A percentile compares a stretch with the other conserved stretches of the same genome.
Conservation (phyloP, 2,888 invertebrate species). For the Dasysyrphus tricinctus region DNA sequence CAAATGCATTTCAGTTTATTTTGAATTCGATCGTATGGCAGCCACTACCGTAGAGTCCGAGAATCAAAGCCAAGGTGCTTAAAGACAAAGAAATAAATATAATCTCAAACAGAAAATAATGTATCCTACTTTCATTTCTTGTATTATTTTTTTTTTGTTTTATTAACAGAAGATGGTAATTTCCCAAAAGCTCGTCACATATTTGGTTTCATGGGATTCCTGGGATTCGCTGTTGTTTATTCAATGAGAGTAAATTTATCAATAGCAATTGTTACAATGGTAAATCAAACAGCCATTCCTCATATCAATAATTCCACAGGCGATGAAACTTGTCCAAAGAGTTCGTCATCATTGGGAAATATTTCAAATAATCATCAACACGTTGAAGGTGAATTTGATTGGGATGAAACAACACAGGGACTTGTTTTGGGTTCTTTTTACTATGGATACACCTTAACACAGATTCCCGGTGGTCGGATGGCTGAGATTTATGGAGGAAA, state of each 20-base stretch:
- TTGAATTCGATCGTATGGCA: conserved; percentile 8
- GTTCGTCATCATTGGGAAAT: conserved; percentile 81
- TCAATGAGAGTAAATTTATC: conserved; percentile 96
- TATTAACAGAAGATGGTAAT: conserved; percentile 75
- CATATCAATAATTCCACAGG: conserved; percentile 85
- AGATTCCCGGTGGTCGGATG: conserved; percentile 91
- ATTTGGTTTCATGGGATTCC: conserved; percentile 92
- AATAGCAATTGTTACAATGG: conserved; percentile 98
- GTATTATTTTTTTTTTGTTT: too few species aligned
- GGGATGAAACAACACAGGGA: conserved; percentile 91
- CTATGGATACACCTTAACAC: conserved; percentile 92
- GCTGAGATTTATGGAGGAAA: conserved; percentile 95
- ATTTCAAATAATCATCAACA: conserved; percentile 58
- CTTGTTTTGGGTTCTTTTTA: conserved; percentile 93
- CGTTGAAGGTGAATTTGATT: conserved; percentile 88
- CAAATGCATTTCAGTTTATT: not conserved
- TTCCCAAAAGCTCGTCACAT: conserved; percentile 88
- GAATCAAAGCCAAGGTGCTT: not conserved
- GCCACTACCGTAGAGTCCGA: not conserved
- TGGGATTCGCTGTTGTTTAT: conserved; percentile 95
- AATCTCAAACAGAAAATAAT: not conserved
- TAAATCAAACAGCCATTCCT: conserved; percentile 88
- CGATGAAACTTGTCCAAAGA: conserved; percentile 85
- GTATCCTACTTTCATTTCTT: not conserved
- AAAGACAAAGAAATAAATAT: not conserved